Evolutionary conservation across 2,797 vertebrate genomes (phyloP).

Genomic region (Poecilia velifera): DNA sequence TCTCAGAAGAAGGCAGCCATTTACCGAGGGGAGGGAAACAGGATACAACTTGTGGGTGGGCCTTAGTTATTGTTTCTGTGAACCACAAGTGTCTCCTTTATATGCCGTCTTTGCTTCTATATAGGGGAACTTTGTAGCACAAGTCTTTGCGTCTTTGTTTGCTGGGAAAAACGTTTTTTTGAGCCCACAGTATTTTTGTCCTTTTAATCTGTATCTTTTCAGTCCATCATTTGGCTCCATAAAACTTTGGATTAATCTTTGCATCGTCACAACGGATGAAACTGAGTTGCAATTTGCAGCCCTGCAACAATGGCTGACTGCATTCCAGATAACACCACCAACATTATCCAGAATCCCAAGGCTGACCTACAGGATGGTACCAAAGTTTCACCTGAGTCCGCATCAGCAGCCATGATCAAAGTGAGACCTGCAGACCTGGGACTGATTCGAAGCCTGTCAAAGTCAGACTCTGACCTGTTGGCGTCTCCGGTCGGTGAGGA

Average conservation of each 20-base stretch:
- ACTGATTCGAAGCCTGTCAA: constrained; percentile 92
- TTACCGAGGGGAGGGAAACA: constrained; percentile 68
- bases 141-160: constrained; percentile 20
- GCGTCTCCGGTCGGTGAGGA: constrained; percentile 89
- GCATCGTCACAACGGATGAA: constrained; percentile 40
- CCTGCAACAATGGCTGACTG: constrained; percentile 70
- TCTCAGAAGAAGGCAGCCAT: constrained; percentile 24
- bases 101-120: constrained; percentile 46
- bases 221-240: constrained; percentile 17
- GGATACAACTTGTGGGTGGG: constrained; percentile 78
- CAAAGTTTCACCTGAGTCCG: constrained; percentile 43
- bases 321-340: constrained; percentile 70
- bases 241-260: constrained; percentile 27
- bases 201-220: constrained; percentile 37
- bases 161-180: background rate
- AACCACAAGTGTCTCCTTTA: constrained; percentile 50
- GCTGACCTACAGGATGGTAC: constrained; percentile 46
- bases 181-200: constrained; percentile 7
- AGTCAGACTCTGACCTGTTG: constrained; percentile 96
- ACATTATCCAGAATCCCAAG: constrained; percentile 55
- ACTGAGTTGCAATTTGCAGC: constrained; percentile 33
- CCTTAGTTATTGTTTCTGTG: constrained; percentile 62
- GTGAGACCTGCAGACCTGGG: constrained; percentile 87
- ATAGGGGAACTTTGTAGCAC: constrained; percentile 74
- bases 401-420: constrained; percentile 60